Conservation (phyloP, 2,113 vertebrate species). For the Eurystomus gularis region DNA sequence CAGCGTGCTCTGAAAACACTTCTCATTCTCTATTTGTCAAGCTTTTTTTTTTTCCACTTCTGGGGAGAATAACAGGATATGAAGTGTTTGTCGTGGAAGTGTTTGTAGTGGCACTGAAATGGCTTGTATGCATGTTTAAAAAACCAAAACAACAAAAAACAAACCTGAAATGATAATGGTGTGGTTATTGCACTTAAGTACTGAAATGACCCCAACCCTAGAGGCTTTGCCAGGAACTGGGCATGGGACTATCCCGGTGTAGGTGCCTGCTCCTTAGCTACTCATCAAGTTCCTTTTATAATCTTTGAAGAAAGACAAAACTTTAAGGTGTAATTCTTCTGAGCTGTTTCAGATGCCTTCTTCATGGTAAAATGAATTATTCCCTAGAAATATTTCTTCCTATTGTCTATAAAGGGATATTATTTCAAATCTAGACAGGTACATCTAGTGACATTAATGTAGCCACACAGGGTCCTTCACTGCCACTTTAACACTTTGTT, state of each 20-base stretch:
- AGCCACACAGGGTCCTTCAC: neutral
- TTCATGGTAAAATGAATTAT: neutral
- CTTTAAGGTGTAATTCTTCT: neutral
- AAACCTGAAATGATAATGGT: neutral
- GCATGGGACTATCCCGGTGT: neutral
- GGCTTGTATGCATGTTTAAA: neutral
- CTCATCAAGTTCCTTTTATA: neutral
- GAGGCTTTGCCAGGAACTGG: neutral
- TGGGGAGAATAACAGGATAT: neutral
- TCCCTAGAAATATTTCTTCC: neutral
- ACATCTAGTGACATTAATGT: neutral
- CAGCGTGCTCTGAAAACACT: neutral
- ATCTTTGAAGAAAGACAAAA: neutral
- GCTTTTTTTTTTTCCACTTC: neutral
- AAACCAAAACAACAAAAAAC: neutral
- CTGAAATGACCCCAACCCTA: too few relatives aligned
- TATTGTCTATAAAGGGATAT: neutral
- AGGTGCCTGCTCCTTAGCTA: neutral
- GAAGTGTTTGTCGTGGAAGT: neutral
- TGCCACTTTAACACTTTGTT: neutral
- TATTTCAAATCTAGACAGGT: neutral
- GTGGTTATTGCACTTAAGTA: neutral
- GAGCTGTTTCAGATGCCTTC: neutral
- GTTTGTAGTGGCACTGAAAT: neutral
- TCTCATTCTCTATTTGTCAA: neutral